phyloP scores from a whole-genome alignment of 2,797 vertebrate genomes.

The Knipowitschia caucasica region DNA sequence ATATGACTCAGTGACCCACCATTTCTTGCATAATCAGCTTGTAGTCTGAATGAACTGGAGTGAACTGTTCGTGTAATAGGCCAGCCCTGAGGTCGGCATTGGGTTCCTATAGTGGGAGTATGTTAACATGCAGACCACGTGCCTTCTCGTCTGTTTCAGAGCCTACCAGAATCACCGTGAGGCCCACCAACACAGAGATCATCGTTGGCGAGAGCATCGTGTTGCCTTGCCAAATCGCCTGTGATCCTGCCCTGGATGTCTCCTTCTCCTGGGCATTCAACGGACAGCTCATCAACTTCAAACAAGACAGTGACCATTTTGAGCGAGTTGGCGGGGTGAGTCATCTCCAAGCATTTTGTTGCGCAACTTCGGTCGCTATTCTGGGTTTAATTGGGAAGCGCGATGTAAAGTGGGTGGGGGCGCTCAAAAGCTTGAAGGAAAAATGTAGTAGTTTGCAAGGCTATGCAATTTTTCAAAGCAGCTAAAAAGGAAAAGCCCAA shows the following conservation, averaged over 20 bases:
- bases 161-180: slow-evolving; percentile 88
- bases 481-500: slow-evolving; percentile 10
- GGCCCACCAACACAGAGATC: slow-evolving; percentile 92
- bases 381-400: slow-evolving; percentile 52
- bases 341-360: slow-evolving; percentile 47
- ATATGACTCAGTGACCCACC: too few species aligned
- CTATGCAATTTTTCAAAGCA: slow-evolving; percentile 18
- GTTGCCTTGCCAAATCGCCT: slow-evolving; percentile 90
- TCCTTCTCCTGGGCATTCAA: slow-evolving; percentile 95
- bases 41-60: slow-evolving; percentile 18
- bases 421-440: slow-evolving; percentile 32
- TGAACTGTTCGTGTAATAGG: slow-evolving; percentile 20
- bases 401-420: slow-evolving; percentile 32
- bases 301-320: slow-evolving; percentile 84
- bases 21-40: slow-evolving; percentile 22
- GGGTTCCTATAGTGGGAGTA: slow-evolving; percentile 29
- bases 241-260: slow-evolving; percentile 87
- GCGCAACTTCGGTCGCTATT: slow-evolving; percentile 38
- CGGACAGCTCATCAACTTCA: slow-evolving; percentile 84
- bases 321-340: slow-evolving; percentile 95
- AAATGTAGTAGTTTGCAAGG: slow-evolving; percentile 21
- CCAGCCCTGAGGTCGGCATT: slow-evolving; percentile 30
- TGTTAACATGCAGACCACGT: slow-evolving; percentile 55
- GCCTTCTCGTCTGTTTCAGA: slow-evolving; percentile 75
- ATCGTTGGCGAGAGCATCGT: slow-evolving; percentile 93